phyloP scores from a whole-genome alignment of 2,888 invertebrate species.

The Euplexia lucipara region DNA sequence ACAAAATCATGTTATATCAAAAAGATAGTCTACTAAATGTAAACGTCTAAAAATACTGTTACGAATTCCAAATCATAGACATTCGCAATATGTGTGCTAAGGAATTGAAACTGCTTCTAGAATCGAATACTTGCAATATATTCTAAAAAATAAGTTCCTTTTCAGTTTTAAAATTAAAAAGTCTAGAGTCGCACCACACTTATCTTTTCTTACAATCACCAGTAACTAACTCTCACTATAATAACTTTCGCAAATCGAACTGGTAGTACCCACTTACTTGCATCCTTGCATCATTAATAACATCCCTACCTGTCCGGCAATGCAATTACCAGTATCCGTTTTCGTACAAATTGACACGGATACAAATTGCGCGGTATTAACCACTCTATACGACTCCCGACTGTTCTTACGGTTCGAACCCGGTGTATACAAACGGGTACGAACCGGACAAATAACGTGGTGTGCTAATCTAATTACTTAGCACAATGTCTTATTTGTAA shows the following conservation, averaged over 20 bases:
- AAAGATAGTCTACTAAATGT: too few species aligned
- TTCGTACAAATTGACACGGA: slow-evolving; percentile 73
- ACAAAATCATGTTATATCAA: not conserved
- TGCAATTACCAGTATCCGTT: slow-evolving; percentile 76
- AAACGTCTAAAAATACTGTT: too few species aligned
- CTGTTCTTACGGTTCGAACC: slow-evolving; percentile 32
- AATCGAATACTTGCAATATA: too few species aligned
- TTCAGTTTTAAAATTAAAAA: too few species aligned
- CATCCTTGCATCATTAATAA: slow-evolving; percentile 67
- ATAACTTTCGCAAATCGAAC: slow-evolving; percentile 56
- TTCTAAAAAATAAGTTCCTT: too few species aligned
- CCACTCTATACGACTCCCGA: slow-evolving; percentile 71
- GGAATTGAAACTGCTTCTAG: too few species aligned
- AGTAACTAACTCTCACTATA: slow-evolving; percentile 54
- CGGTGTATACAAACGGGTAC: slow-evolving; percentile 42
- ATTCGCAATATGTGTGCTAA: too few species aligned
- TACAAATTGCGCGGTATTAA: slow-evolving; percentile 74
- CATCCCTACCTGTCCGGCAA: slow-evolving; percentile 59
- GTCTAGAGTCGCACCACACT: slow-evolving; percentile 12
- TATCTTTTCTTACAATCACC: slow-evolving; percentile 11
- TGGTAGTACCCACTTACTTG: slow-evolving; percentile 60
- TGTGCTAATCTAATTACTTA: slow-evolving; percentile 89
- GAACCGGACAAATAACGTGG: slow-evolving; percentile 78
- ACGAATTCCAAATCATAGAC: too few species aligned
- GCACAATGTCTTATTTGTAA: slow-evolving; percentile 89